These are phyloP conservation scores for Caenorhabditis afra DNA, from an alignment of 2,888 invertebrate genomes.

Conservation along the genomic window DNA sequence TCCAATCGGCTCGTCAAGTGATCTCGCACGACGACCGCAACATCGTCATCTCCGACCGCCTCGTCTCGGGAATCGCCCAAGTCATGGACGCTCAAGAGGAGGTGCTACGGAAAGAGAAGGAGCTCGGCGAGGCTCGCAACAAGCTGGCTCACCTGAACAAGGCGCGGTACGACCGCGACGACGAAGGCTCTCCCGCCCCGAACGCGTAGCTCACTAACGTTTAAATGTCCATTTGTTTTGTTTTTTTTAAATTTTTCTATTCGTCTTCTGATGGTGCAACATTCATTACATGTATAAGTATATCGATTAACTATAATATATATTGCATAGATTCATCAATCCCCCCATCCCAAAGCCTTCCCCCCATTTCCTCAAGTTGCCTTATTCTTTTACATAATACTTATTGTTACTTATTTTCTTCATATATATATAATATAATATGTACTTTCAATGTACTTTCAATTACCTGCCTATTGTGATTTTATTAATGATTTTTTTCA, in stretches of 20 bases:
- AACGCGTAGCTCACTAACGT: slow-evolving; percentile 1
- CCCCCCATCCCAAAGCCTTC: neutral
- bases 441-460: too few species aligned
- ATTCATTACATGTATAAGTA: slow-evolving; percentile 46
- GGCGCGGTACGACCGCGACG: slow-evolving; percentile 87
- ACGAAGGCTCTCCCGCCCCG: neutral
- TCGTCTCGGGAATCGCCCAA: slow-evolving; percentile 85
- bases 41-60: slow-evolving; percentile 90
- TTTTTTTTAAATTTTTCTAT: neutral
- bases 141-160: slow-evolving; percentile 92
- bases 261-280: slow-evolving; percentile 38
- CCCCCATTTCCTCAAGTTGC: slow-evolving; percentile 25
- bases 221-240: neutral
- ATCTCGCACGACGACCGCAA: slow-evolving; percentile 91
- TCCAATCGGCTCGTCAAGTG: slow-evolving; percentile 87
- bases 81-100: slow-evolving; percentile 82
- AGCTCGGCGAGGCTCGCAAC: slow-evolving; percentile 91
- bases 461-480: too few species aligned
- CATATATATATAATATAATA: neutral
- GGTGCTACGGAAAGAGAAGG: slow-evolving; percentile 92
- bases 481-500: too few species aligned
- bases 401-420: neutral
- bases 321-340: slow-evolving; percentile 1
- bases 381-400: too few species aligned
- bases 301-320: neutral